These are phyloP conservation scores for Eulemur coronatus DNA, from an alignment of 2,797 vertebrate species.

Conservation along the genomic window DNA sequence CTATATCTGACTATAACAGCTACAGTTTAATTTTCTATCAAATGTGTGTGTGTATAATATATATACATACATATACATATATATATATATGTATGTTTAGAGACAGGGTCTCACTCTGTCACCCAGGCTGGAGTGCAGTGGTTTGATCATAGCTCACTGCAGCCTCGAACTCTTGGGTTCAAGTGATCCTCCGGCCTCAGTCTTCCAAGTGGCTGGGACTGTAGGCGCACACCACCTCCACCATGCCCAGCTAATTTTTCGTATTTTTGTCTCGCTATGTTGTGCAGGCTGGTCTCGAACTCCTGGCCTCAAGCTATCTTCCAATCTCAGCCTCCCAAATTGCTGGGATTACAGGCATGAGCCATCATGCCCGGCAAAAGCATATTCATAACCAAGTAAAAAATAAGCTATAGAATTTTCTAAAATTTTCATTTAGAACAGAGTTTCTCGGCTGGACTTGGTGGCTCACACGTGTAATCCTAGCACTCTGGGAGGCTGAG, in stretches of 20 bases:
- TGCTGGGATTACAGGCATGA: neutral
- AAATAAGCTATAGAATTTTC: neutral
- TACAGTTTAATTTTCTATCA: neutral
- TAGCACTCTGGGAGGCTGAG: too few species aligned
- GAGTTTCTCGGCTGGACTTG: neutral
- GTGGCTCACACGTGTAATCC: too few species aligned
- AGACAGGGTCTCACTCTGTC: neutral
- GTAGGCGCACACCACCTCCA: too few species aligned
- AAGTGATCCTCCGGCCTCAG: neutral
- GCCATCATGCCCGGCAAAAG: neutral
- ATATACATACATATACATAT: too few species aligned
- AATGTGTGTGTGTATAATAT: neutral
- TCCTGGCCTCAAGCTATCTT: neutral
- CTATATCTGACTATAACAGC: neutral
- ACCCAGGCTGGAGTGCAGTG: neutral
- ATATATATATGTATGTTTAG: too few species aligned
- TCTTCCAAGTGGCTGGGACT: neutral
- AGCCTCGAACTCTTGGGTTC: neutral
- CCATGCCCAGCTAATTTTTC: neutral
- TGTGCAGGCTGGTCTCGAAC: neutral
- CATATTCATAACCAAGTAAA: conserved; percentile 2
- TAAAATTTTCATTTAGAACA: neutral
- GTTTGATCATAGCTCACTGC: neutral
- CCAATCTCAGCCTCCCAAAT: neutral
- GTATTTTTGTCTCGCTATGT: neutral